Percentiles rank a stretch among this genome's conserved stretches.
Conservation (phyloP, 2,113 vertebrate genomes). For the Antechinus stuartii region DNA sequence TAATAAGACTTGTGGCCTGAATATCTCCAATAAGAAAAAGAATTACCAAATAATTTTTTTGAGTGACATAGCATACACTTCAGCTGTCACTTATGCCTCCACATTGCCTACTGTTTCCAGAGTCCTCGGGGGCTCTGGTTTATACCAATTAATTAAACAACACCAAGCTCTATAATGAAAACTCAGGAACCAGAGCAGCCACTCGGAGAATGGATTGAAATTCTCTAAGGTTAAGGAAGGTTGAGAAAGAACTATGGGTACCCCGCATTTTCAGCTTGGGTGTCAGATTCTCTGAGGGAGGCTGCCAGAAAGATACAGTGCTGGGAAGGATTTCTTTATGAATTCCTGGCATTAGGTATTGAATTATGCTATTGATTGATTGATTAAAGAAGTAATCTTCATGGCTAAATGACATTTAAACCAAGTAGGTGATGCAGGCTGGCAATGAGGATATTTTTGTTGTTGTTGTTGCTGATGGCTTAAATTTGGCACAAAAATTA, state of each 20-base stretch:
- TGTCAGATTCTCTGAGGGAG: conserved; percentile 45
- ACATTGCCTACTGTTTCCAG: not conserved
- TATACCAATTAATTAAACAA: not conserved
- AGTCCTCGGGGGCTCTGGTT: not conserved
- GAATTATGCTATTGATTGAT: conserved; percentile 52
- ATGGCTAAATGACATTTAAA: conserved; percentile 53
- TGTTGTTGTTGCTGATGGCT: not conserved
- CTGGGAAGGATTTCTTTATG: conserved; percentile 59
- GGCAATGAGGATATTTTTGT: not conserved
- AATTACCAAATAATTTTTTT: not conserved
- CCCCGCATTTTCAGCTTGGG: conserved; percentile 14
- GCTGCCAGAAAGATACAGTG: conserved; percentile 59
- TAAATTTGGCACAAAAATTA: conserved; percentile 1
- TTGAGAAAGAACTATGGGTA: conserved; percentile 62
- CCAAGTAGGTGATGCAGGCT: not conserved
- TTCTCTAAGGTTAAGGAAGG: conserved; percentile 29
- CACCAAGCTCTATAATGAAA: conserved; percentile 24
- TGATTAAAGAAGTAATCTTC: conserved; percentile 56
- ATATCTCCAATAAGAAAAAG: not conserved
- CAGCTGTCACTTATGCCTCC: not conserved
- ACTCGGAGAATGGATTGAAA: conserved; percentile 49
- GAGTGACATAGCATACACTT: not conserved
- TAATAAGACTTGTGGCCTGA: not conserved
- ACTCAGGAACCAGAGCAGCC: not conserved
- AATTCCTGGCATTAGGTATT: conserved; percentile 66